Evolutionary conservation across 2,797 vertebrate species (phyloP).

Genomic region (Argyrosomus regius): DNA sequence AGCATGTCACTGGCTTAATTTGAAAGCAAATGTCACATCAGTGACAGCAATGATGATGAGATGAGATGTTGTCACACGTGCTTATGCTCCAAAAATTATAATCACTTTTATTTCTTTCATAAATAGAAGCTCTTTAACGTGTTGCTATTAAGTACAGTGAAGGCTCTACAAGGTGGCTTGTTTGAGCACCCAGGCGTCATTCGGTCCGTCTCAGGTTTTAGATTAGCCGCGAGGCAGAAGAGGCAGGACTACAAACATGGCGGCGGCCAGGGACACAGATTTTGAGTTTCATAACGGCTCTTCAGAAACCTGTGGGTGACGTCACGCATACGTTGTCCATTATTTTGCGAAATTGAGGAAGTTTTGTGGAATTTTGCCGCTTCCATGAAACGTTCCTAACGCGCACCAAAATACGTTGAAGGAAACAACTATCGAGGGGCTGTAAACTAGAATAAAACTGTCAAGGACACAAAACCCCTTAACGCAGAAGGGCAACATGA

Average conservation of each 20-base stretch:
- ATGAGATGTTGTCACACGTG: constrained; percentile 19
- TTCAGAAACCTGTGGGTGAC: too few species aligned
- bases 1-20: constrained; percentile 26
- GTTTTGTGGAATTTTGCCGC: too few species aligned
- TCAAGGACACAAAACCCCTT: constrained; percentile 46
- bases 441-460: constrained; percentile 7
- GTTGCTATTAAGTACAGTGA: background rate
- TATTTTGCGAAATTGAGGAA: too few species aligned
- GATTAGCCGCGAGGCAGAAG: too few species aligned
- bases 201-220: too few species aligned
- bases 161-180: background rate
- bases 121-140: constrained; percentile 12
- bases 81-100: constrained; percentile 7
- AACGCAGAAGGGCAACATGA: constrained; percentile 56
- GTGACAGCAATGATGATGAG: constrained; percentile 16
- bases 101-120: constrained; percentile 16
- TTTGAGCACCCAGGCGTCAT: too few species aligned
- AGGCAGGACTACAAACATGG: too few species aligned
- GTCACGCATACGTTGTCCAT: too few species aligned
- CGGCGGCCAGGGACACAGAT: too few species aligned
- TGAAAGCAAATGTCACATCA: constrained; percentile 22
- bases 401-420: too few species aligned
- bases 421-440: background rate
- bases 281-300: too few species aligned
- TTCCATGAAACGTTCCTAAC: too few species aligned